These are phyloP conservation scores for Ectropis crepuscularia DNA, from an alignment of 2,888 invertebrate genomes.

Conservation along the genomic window DNA sequence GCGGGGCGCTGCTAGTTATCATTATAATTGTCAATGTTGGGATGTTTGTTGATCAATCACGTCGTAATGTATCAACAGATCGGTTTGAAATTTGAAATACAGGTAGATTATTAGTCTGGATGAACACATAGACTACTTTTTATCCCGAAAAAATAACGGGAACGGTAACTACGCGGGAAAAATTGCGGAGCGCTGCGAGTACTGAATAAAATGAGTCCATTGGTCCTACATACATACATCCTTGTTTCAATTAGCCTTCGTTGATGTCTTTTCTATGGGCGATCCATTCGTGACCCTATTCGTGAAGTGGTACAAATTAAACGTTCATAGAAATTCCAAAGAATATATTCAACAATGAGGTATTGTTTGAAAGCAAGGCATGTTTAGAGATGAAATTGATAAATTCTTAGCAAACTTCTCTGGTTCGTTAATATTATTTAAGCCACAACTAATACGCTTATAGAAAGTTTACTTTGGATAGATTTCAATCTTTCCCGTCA, in stretches of 20 bases:
- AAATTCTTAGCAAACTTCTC: slow-evolving; percentile 14
- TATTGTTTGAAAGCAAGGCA: slow-evolving; percentile 8
- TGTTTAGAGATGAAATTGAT: slow-evolving; percentile 5
- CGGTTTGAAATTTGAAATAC: no score
- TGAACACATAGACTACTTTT: no score
- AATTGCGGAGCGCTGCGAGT: no score
- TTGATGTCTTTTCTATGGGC: slow-evolving; percentile 43
- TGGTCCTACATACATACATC: not conserved
- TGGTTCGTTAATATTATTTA: slow-evolving; percentile 21
- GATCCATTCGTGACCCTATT: slow-evolving; percentile 4
- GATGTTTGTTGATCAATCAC: no score
- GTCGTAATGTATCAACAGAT: no score
- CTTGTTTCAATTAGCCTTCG: slow-evolving; percentile 26
- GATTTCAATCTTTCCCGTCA: slow-evolving; percentile 58
- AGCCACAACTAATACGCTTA: slow-evolving; percentile 33
- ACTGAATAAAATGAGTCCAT: not conserved
- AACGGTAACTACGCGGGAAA: no score
- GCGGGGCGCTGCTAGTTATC: no score
- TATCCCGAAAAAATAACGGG: no score
- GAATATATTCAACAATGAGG: slow-evolving; percentile 2
- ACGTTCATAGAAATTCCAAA: not conserved
- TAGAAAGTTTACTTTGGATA: slow-evolving; percentile 49
- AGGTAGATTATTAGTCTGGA: no score
- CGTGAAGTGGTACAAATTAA: not conserved
- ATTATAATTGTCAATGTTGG: no score